Evolutionary conservation across 1,140 invertebrate genomes (phyloP), one percentile per base, ranked within the genome.

Genomic region (Neomicropteryx cornuta): DNA sequence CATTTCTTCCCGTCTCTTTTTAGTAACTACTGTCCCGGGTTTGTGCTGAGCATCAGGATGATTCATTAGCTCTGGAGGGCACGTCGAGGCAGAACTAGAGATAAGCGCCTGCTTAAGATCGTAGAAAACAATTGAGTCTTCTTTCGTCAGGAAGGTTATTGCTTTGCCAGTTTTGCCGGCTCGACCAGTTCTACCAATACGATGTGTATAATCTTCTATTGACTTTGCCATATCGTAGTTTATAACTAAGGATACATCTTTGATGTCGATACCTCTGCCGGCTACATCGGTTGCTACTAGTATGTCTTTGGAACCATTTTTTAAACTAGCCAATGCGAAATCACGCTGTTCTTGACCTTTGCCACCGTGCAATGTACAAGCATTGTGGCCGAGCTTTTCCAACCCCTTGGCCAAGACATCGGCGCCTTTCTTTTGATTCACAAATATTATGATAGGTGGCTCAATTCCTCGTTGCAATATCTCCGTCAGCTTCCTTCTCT

Each of bases 161-260:
- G 97, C 94, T 42, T 88, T 77, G 68, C 97, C 97, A 55, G 80
- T 84, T 62, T 99, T 99, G 22, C 97, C 97, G 11, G 96, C 97
- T 69, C 97, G 87, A 55, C 96, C 96, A 1, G 96, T 99, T 71
- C 96, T 79, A 59, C 96, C 96, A 60, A 99, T 98, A 77, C 96
- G 83, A 84, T 99, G 96, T 1, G 94, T 97, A 53, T 99, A 99
- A 73, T 97, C 95, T 77, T 98, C 94, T 56, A 99, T 98, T 34
- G 82, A 81, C 65, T 99, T 99, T 1, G 95, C 93, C 96, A 99
- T 99, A 61, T 99, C 97, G 50, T 99, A 99, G 64, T 99, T 99
- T 47, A 98, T 94, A 42, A 97, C 94, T 65, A 97, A 76, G 1
- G 92, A 95, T 0, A 99, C 96, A 66, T 99, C 95, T 61, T 97